Evolutionary conservation across 2,797 vertebrate species (phyloP).

Genomic region (Pangasius mekongensis): DNA sequence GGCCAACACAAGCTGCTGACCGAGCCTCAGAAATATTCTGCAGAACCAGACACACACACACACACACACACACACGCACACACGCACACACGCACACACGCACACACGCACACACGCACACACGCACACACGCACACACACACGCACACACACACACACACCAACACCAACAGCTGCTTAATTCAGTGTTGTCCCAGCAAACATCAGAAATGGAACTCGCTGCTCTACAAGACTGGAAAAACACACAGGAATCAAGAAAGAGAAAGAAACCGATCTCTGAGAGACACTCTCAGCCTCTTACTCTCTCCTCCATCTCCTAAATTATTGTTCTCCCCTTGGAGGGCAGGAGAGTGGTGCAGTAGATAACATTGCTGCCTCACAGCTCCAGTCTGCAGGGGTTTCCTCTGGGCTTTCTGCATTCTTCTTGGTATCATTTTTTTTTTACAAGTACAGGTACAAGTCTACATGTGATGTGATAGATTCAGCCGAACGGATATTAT

Average conservation of each 20-base stretch:
- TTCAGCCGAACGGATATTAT: background rate
- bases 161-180: background rate
- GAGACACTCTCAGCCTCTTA: background rate
- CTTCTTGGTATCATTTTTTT: background rate
- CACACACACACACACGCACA: conserved; percentile 1
- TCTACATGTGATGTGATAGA: background rate
- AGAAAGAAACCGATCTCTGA: background rate
- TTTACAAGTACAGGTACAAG: background rate
- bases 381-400: background rate
- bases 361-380: background rate
- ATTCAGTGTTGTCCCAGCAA: conserved; percentile 10
- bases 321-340: background rate
- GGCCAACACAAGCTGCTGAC: conserved; percentile 45
- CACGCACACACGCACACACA: too few relatives aligned
- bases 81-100: conserved; percentile 1
- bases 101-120: too few relatives aligned
- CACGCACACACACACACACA: conserved; percentile 16
- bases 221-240: conserved; percentile 32
- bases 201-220: background rate
- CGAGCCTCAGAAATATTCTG: conserved; percentile 39
- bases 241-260: background rate
- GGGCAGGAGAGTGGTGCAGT: background rate
- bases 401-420: background rate
- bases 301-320: background rate
- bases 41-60: background rate